Evolutionary conservation across 2,113 vertebrate species (phyloP).

Genomic region (Lasiurus cinereus): DNA sequence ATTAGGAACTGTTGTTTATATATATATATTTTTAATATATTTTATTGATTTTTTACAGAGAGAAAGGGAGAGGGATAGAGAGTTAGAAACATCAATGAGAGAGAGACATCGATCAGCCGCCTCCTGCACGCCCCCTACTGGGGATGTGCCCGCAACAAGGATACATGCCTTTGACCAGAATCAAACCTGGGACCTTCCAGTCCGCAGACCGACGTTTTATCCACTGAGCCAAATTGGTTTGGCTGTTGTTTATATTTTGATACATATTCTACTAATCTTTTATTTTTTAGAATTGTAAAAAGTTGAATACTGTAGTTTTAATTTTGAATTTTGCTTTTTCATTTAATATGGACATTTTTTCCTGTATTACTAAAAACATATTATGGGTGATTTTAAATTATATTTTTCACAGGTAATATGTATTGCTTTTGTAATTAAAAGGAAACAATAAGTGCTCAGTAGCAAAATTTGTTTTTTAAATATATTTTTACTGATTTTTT

Average conservation of each 20-base stretch:
- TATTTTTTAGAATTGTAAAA: slow-evolving; percentile 17
- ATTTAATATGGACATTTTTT: slow-evolving; percentile 39
- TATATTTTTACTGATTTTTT: too few species aligned
- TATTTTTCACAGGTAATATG: slow-evolving; percentile 46
- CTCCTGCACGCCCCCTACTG: too few species aligned
- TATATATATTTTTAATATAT: too few species aligned
- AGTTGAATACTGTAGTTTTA: slow-evolving; percentile 44
- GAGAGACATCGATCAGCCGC: too few species aligned
- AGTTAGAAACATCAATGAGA: too few species aligned
- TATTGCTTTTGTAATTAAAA: slow-evolving; percentile 55
- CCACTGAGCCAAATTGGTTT: too few species aligned
- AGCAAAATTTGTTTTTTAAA: slow-evolving; percentile 9
- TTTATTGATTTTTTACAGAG: too few species aligned
- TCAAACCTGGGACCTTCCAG: too few species aligned
- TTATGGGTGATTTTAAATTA: slow-evolving; percentile 39
- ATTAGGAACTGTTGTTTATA: background rate
- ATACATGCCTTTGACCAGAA: too few species aligned
- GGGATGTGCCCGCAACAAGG: too few species aligned
- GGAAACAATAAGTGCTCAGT: slow-evolving; percentile 35
- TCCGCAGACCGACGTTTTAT: too few species aligned
- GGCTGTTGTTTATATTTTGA: background rate
- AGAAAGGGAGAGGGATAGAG: too few species aligned
- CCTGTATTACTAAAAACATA: slow-evolving; percentile 37
- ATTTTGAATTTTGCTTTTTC: slow-evolving; percentile 48
- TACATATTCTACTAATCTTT: background rate